Evolutionary conservation across 2,113 vertebrate genomes (phyloP), one percentile per base, ranked within the genome.

Genomic region (Perognathus longimembris): DNA sequence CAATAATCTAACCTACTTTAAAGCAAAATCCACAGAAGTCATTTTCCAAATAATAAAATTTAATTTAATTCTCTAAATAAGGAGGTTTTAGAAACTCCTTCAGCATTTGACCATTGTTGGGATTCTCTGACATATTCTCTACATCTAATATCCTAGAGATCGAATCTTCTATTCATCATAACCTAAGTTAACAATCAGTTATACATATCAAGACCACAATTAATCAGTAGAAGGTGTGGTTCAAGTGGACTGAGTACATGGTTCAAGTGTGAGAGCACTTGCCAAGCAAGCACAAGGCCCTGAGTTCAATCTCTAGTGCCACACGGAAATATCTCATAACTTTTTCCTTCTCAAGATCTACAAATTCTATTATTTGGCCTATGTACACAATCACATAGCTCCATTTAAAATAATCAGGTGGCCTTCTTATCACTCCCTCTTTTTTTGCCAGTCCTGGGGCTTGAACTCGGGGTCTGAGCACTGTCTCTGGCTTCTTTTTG

Each of bases 31-130:
- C 24, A 81, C 40, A 63, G 54, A 73, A 50, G 26, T 64, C 57
- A 73, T 90, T 63, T 63, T 73, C 32, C 38, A 63, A 81, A 64
- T 34, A 71, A 36, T 81, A 90, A 89, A 63, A 64, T 73, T 36
- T 36, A 34, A 12, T 73, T 73, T 81, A 7, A 38, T 10, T 40
- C 32, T 90, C 38, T 26, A n/a, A 90, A 50, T 64, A 45, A 71
- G 45, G 24, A 67, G 57, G 50, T 50, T 81, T 24, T 57, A 90
- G 24, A 59, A 30, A 64, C 34, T n/a, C 77, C 38, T 63, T 73
- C 67, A 32, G 40, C 42, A 32, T 50, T 36, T 24, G 67, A 28
- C 42, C 77, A 61, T 18, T 57, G 17, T 57, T n/a, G 38, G 64
- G 42, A 30, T 54, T 77, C 61, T 36, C 24, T 77, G 9, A 15